Conservation (phyloP, 2,888 invertebrate genomes). For the Dione vanillae region DNA sequence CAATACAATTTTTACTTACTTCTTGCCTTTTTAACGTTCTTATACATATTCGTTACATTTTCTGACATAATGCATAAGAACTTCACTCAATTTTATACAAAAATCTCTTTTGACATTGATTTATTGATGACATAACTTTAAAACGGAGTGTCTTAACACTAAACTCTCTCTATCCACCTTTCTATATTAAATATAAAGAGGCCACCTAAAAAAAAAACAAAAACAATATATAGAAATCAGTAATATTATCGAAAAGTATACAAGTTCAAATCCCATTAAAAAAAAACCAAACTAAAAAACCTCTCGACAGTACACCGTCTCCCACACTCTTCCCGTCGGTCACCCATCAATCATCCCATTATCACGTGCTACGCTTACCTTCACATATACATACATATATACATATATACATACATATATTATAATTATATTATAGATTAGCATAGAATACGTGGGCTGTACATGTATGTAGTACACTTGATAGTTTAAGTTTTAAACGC, state of each 20-base stretch:
- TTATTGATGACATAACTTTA: no score
- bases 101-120: no score
- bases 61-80: no score
- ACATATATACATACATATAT: conserved; percentile 53
- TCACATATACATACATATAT: conserved; percentile 50
- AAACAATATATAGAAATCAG: no score
- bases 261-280: not conserved
- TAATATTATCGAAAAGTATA: not conserved
- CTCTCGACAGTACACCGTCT: conserved; percentile 50
- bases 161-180: no score
- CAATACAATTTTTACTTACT: no score
- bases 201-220: no score
- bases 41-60: no score
- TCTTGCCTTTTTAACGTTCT: no score
- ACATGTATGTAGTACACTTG: conserved; percentile 44
- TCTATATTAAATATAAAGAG: no score
- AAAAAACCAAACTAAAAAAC: not conserved
- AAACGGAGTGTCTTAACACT: no score
- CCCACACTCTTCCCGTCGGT: conserved; percentile 59
- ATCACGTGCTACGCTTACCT: conserved; percentile 62
- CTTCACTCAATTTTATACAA: no score
- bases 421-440: conserved; percentile 74
- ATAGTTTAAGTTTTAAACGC: conserved; percentile 43
- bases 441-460: conserved; percentile 54
- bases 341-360: conserved; percentile 69